Conservation (phyloP, 2,797 vertebrate genomes). For the Caiman crocodilus region DNA sequence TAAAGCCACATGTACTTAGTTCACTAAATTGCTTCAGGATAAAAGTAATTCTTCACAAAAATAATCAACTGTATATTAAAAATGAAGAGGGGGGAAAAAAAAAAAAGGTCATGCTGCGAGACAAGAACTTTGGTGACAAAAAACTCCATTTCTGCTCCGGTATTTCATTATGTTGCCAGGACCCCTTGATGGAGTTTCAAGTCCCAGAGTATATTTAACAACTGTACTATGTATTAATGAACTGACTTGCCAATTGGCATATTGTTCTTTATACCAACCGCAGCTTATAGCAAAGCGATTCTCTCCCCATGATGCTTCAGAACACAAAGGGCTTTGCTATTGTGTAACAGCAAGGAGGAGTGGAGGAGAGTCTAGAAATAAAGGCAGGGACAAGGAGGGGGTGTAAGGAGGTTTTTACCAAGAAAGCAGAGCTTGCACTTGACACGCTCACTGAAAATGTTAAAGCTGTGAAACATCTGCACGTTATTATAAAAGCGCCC, state of each 20-base stretch:
- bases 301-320: not conserved
- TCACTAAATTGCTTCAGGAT: not conserved
- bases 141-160: not conserved
- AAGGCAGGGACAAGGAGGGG: not conserved
- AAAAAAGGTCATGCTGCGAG: not conserved
- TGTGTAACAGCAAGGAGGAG: not conserved
- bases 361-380: not conserved
- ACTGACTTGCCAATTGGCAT: not conserved
- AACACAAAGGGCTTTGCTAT: not conserved
- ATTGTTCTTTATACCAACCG: not conserved
- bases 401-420: slow-evolving; percentile 6
- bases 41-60: not conserved
- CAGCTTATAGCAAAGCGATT: not conserved
- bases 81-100: not conserved
- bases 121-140: not conserved
- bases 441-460: slow-evolving; percentile 10
- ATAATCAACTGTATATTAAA: not conserved
- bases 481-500: not conserved
- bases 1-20: not conserved
- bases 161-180: not conserved
- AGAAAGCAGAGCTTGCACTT: not conserved
- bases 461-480: not conserved
- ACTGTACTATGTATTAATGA: fast-evolving
- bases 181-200: not conserved
- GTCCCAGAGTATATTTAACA: not conserved